These are phyloP conservation scores for Dyspetes luteomarginatus DNA, from an alignment of 2,888 invertebrate genomes.

Conservation along the genomic window DNA sequence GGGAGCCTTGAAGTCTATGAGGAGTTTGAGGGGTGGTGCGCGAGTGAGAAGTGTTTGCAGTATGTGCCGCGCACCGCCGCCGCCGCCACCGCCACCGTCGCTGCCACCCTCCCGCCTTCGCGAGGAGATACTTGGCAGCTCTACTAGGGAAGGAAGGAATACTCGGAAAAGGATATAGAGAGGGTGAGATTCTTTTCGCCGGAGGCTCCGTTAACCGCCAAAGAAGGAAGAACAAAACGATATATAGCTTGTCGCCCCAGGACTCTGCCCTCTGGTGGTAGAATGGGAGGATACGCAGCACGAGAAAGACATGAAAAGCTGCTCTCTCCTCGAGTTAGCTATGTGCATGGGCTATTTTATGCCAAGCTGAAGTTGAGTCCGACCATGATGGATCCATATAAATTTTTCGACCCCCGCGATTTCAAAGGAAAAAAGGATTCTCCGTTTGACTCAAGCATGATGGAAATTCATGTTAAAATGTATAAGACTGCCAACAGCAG, in stretches of 20 bases:
- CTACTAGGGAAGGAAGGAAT: constrained; percentile 9
- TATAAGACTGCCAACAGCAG: too few relatives aligned
- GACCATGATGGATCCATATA: not conserved
- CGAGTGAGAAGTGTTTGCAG: not conserved
- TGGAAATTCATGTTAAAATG: too few relatives aligned
- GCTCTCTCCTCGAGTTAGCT: not conserved
- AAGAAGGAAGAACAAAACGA: not conserved
- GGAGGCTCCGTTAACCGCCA: constrained; percentile 5
- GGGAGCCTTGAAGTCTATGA: constrained; percentile 43
- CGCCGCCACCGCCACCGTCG: too few relatives aligned
- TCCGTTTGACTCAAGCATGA: too few relatives aligned
- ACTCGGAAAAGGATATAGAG: not conserved
- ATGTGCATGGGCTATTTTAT: not conserved
- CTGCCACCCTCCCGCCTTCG: too few relatives aligned
- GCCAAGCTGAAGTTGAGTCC: not conserved
- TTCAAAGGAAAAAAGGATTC: too few relatives aligned
- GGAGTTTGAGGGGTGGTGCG: not conserved
- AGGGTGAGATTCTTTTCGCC: constrained; percentile 26
- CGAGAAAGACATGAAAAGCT: constrained; percentile 17
- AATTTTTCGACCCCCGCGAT: too few relatives aligned
- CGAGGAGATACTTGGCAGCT: too few relatives aligned
- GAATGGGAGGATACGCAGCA: constrained; percentile 29
- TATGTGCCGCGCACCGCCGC: not conserved
- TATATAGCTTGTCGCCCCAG: not conserved
- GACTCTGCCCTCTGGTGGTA: not conserved